Evolutionary conservation across 92 coral and sea anemone genomes (phyloP).

Genomic region (Porites rus): DNA sequence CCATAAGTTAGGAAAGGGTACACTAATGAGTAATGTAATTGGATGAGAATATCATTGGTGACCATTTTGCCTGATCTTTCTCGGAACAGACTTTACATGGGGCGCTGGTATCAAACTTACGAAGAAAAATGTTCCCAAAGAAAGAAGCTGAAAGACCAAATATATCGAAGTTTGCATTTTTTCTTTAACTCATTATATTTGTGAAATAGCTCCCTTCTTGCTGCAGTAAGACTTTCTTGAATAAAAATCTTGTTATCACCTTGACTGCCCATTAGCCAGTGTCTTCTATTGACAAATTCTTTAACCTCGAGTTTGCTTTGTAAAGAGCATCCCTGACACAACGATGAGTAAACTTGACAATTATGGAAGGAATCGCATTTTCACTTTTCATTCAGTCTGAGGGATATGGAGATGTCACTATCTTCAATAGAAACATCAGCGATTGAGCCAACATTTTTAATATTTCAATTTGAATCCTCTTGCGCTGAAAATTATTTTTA

Average conservation of each 20-base stretch:
- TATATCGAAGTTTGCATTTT: no score
- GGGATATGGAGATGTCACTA: constrained; percentile 16
- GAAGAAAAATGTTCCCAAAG: no score
- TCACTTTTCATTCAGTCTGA: not conserved
- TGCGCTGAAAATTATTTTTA: not conserved
- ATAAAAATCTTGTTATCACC: constrained; percentile 29
- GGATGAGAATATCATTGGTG: no score
- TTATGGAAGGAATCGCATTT: constrained; percentile 9
- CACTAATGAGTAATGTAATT: no score
- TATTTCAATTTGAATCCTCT: constrained; percentile 12
- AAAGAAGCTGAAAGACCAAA: no score
- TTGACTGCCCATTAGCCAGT: constrained; percentile 26
- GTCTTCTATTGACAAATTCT: constrained; percentile 2
- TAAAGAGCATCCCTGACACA: not conserved
- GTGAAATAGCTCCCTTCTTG: not conserved
- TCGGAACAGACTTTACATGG: no score
- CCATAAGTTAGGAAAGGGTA: no score
- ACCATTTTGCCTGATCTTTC: no score
- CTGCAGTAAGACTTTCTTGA: constrained; percentile 13
- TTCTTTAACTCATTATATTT: no score
- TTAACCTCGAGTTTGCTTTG: not conserved
- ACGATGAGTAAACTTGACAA: constrained; percentile 20
- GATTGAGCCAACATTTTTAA: constrained; percentile 7
- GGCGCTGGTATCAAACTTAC: no score
- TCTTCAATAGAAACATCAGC: not conserved